phyloP scores from a whole-genome alignment of 2,113 vertebrate species.

The Stictonetta naevosa region DNA sequence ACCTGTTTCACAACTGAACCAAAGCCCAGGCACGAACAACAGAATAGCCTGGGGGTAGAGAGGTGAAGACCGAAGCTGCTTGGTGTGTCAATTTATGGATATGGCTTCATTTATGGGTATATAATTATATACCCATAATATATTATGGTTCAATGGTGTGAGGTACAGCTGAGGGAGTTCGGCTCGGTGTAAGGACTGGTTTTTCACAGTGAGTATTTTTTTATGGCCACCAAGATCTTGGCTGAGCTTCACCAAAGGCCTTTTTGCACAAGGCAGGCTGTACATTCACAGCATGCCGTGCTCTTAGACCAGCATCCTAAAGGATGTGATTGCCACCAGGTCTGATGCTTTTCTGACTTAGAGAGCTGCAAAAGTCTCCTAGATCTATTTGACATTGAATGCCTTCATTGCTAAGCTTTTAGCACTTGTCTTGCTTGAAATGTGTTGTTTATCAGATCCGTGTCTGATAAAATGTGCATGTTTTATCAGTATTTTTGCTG shows the following conservation, averaged over 20 bases:
- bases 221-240: neutral
- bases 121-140: too few species aligned
- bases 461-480: neutral
- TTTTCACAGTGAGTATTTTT: neutral
- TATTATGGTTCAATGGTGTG: neutral
- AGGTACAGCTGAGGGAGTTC: neutral
- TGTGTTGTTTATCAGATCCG: neutral
- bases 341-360: neutral
- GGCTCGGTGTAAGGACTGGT: neutral
- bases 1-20: neutral
- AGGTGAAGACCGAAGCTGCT: neutral
- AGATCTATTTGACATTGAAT: neutral
- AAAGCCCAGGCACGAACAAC: neutral
- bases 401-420: neutral
- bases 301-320: neutral
- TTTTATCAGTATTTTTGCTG: neutral
- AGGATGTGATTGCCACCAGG: neutral
- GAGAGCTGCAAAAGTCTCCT: neutral
- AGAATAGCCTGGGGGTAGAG: neutral
- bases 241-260: neutral
- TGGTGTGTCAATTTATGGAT: neutral
- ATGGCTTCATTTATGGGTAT: neutral
- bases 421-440: neutral
- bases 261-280: neutral
- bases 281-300: neutral